Conservation (phyloP, 2,888 invertebrate genomes). For the Oscheius myriophilus region DNA sequence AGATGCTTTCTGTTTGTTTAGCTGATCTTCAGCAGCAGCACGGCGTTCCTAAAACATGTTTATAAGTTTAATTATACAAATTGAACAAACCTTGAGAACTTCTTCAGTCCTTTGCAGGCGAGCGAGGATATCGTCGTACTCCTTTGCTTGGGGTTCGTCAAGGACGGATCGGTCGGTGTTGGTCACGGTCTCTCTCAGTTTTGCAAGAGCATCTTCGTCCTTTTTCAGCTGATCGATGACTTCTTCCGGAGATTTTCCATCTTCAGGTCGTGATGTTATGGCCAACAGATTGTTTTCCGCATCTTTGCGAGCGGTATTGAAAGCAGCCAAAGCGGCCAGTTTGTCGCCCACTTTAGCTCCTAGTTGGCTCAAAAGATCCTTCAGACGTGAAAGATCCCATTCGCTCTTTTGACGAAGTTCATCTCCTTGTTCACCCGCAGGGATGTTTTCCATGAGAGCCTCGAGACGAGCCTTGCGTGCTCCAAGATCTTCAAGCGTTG, state of each 20-base stretch:
- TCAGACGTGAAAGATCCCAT: slow-evolving; percentile 51
- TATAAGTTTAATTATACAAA: slow-evolving; percentile 11
- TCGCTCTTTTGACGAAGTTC: slow-evolving; percentile 48
- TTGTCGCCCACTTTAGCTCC: slow-evolving; percentile 52
- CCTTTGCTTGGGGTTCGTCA: slow-evolving; percentile 42
- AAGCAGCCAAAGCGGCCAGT: slow-evolving; percentile 51
- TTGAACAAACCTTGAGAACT: slow-evolving; percentile 35
- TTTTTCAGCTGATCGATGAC: slow-evolving; percentile 37
- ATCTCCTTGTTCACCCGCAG: slow-evolving; percentile 38
- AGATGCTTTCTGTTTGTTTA: slow-evolving; percentile 38
- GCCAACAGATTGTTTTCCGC: slow-evolving; percentile 47
- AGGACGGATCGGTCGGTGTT: slow-evolving; percentile 36
- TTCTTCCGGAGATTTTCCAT: slow-evolving; percentile 33
- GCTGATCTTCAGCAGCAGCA: slow-evolving; percentile 41
- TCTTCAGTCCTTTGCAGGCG: slow-evolving; percentile 46
- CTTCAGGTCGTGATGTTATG: slow-evolving; percentile 32
- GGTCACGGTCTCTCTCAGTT: slow-evolving; percentile 34
- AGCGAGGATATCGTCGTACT: slow-evolving; percentile 44
- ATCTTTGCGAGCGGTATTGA: slow-evolving; percentile 50
- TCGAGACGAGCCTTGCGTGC: slow-evolving; percentile 43
- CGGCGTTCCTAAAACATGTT: slow-evolving; percentile 40
- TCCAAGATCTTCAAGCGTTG: slow-evolving; percentile 46
- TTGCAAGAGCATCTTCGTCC: slow-evolving; percentile 36
- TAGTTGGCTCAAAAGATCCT: slow-evolving; percentile 46
- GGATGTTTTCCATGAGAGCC: slow-evolving; percentile 40